Conservation (phyloP, 2,113 vertebrate genomes). For the Nasalis larvatus region DNA sequence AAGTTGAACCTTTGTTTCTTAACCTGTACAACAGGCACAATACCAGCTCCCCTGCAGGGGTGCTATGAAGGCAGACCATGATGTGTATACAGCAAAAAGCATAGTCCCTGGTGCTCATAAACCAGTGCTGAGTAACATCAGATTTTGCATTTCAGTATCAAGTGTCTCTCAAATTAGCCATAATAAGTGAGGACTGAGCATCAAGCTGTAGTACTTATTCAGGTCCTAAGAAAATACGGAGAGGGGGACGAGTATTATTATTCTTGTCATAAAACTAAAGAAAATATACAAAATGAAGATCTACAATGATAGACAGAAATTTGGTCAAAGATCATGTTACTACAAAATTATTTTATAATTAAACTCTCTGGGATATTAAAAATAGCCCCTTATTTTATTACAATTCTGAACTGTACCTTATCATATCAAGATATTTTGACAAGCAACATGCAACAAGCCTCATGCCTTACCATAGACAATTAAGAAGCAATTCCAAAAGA, state of each 20-base stretch:
- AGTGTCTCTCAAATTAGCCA: neutral
- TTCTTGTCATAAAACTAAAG: slow-evolving; percentile 28
- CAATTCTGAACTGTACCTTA: slow-evolving; percentile 48
- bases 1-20: neutral
- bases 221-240: neutral
- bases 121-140: neutral
- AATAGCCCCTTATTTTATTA: slow-evolving; percentile 50
- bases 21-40: neutral
- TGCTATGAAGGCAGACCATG: neutral
- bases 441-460: neutral
- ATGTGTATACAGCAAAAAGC: neutral
- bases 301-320: slow-evolving; percentile 56
- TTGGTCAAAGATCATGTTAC: slow-evolving; percentile 68
- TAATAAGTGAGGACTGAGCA: neutral
- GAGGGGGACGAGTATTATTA: neutral
- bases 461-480: neutral
- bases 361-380: slow-evolving; percentile 13
- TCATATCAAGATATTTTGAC: slow-evolving; percentile 58
- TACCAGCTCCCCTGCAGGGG: neutral
- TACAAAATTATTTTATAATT: slow-evolving; percentile 76
- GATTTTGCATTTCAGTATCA: neutral
- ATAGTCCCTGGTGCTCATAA: neutral
- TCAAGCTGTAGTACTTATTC: neutral
- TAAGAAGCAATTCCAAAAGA: slow-evolving; percentile 3
- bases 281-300: neutral